Base-by-base conservation (phyloP, 2,888 invertebrate species). In the Sialis lutaria region DNA sequence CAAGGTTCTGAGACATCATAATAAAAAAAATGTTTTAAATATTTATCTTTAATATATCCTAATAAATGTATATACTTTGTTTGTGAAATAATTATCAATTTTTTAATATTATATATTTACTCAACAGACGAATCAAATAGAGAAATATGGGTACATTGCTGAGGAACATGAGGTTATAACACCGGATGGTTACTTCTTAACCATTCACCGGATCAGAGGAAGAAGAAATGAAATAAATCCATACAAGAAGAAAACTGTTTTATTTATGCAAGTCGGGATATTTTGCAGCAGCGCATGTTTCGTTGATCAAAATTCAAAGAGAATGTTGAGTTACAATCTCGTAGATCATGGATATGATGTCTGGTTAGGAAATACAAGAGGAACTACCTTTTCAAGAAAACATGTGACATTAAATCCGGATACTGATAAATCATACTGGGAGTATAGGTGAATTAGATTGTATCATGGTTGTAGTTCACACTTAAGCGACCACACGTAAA, bases 331-430 rank as follows among this genome's bases (percentile, higher is more conserved):
- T 1, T 69, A 61, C 55, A 57, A 72, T 10, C 62, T 83, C 5
- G 75, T 78, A 3, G 79, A 83, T 54, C 65, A 68, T 55, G 80
- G 80, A n/a, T 83, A 73, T 54, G 83, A 83, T 52, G 81, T 83
- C 0, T 91, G 89, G 89, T 64, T 90, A 66, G 81, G 83, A 0
- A 90, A 89, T 58, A 74, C 74, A 9, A 74, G 90, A 5, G 90
- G 89, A 6, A 86, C 79, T 57, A 68, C 65, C 32, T 82, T 79
- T 58, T 74, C 77, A 1, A 68, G 72, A 9, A 64, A 58, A 5
- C 83, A 85, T 55, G 53, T 58, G 1, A 60, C 61, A 0, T 54
- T 68, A 57, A 61, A 69, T 48, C 67, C 71, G 1, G 60, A 58
- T 43, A 50, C 61, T 7, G 68, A 68, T 49, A 56, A 60, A 4